A percentile compares a stretch with the other conserved stretches of the same genome.
These are phyloP conservation scores for Pterois miles DNA, from an alignment of 2,797 vertebrate species.

Conservation along the genomic window DNA sequence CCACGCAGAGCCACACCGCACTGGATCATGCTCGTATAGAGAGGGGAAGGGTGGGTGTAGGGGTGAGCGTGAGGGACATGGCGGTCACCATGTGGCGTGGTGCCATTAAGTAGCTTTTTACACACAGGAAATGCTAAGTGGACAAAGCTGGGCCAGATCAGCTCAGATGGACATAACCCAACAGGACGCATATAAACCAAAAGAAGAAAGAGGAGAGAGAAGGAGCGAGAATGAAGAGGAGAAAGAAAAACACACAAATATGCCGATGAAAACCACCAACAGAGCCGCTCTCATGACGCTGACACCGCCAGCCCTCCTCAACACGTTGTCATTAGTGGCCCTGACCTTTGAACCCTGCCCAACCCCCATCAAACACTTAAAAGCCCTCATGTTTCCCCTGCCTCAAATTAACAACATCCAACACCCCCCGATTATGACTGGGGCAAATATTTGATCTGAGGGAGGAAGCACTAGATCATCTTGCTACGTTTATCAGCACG, in stretches of 20 bases:
- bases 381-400: conserved; percentile 71
- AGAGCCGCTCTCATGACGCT: conserved; percentile 62
- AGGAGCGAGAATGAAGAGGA: neutral
- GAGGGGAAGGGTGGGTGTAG: conserved; percentile 7
- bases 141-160: conserved; percentile 70
- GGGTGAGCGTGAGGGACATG: conserved; percentile 47
- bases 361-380: conserved; percentile 77
- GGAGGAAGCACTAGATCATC: conserved; percentile 80
- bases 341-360: conserved; percentile 76
- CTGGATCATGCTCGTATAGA: conserved; percentile 17
- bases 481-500: conserved; percentile 70
- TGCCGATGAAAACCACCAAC: conserved; percentile 59
- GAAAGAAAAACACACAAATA: conserved; percentile 3
- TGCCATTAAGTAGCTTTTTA: conserved; percentile 76
- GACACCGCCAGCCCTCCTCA: conserved; percentile 66
- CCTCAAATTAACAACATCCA: conserved; percentile 81
- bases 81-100: conserved; percentile 62
- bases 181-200: conserved; percentile 67
- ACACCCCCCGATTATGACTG: conserved; percentile 70
- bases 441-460: conserved; percentile 78
- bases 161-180: conserved; percentile 64
- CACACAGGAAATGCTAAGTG: conserved; percentile 77
- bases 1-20: conserved; percentile 17
- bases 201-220: conserved; percentile 41
- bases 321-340: conserved; percentile 79